Percentiles rank a stretch among this genome's conserved stretches.
Evolutionary conservation across 2,113 vertebrate species (phyloP).

Genomic region (Casuarius casuarius): DNA sequence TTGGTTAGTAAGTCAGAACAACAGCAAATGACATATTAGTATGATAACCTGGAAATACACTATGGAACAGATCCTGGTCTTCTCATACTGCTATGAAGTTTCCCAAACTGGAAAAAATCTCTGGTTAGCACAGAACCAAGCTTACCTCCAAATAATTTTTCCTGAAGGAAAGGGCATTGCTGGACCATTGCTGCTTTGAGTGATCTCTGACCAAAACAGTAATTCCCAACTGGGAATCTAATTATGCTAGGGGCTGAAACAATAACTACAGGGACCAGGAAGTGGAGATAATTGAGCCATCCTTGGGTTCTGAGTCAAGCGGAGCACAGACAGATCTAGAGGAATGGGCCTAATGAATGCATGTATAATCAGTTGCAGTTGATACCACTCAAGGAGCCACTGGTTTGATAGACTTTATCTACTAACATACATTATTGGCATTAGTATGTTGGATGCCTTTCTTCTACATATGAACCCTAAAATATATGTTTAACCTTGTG

Average conservation of each 20-base stretch:
- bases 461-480: neutral
- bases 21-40: neutral
- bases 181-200: constrained; percentile 1
- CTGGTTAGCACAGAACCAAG: neutral
- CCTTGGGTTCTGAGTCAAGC: constrained; percentile 40
- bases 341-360: constrained; percentile 11
- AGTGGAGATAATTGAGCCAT: neutral
- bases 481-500: neutral
- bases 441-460: neutral
- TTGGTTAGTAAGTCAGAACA: neutral
- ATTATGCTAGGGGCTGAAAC: constrained; percentile 24
- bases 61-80: neutral
- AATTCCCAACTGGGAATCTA: constrained; percentile 7
- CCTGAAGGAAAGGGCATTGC: neutral
- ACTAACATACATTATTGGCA: neutral
- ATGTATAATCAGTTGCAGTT: constrained; percentile 40
- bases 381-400: neutral
- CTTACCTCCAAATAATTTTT: neutral
- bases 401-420: neutral
- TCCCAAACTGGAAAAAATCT: neutral
- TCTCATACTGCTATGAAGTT: neutral
- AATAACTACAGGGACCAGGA: neutral
- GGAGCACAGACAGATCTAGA: constrained; percentile 10
- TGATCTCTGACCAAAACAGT: constrained; percentile 2
- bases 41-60: neutral